Evolutionary conservation across 2,888 invertebrate genomes (phyloP), one percentile per base, ranked within the genome.

Genomic region (Eristalinus aeneus): DNA sequence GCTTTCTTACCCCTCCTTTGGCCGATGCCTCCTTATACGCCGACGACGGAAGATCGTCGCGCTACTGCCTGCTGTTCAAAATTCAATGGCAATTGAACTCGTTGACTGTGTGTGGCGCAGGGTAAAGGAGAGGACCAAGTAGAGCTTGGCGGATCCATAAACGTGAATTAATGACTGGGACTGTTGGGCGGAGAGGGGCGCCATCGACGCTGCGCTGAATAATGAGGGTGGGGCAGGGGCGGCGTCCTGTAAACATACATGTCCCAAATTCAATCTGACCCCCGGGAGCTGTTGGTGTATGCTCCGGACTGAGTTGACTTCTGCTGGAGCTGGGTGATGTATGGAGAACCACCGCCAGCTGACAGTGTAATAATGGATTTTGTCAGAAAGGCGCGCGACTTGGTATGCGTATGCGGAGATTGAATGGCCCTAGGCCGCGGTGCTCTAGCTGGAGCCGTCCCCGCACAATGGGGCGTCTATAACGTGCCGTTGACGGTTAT

Each of bases 241-340:
- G 60, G 72, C 80, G 72, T 27, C 64, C 82, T 82, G 74, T 78
- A 82, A 86, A 82, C 86, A 82, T 78, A 69, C 86, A 86, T 86
- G 86, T 86, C 82, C 82, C 82, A 83, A 87, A 87, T 87, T 87
- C 79, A 87, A 87, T 87, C 75, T 87, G 87, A 87, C 87, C 87
- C 87, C 64, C 81, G 87, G 83, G 83, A 83, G 87, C 87, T 75
- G 78, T 87, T 87, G 39, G 32, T 63, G 73, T 23, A 39, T 64
- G 61, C 64, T 79, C 46, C 71, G 67, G 56, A 76, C 80, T 54
- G n/a, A 34, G 67, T 20, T 64, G 27, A 46, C 56, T 81, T 31
- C 32, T 60, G 12, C 54, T 20, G 68, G 61, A 20, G 60, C 11
- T 27, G 32, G 72, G 69, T 86, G 86, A 86, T 77, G 69, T 78